phyloP scores from a whole-genome alignment of 1,140 invertebrate genomes.

The Pygmarrhopalites habei region DNA sequence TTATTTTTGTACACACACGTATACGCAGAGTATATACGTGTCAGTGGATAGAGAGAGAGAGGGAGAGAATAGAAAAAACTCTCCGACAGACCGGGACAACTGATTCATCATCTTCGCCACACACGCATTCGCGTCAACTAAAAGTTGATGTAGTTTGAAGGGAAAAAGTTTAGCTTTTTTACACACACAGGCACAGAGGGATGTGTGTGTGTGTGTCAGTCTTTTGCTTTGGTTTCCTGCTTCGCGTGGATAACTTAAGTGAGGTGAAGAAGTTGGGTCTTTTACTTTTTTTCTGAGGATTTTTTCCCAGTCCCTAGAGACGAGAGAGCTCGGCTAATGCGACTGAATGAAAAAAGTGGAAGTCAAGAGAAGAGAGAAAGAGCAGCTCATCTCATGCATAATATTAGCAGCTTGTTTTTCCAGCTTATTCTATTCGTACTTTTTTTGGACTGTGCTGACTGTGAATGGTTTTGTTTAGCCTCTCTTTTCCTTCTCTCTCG shows the following conservation, averaged over 20 bases:
- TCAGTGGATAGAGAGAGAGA: too few relatives aligned
- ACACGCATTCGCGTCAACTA: conserved; percentile 21
- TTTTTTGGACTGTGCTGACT: conserved; percentile 35
- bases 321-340: neutral
- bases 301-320: conserved; percentile 1
- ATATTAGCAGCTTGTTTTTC: neutral
- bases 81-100: conserved; percentile 7
- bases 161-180: conserved; percentile 6
- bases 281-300: neutral
- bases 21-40: too few relatives aligned
- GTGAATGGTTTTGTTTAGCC: too few relatives aligned
- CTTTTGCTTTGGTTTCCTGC: neutral
- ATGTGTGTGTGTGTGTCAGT: neutral
- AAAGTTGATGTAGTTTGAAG: conserved; percentile 8
- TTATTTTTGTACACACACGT: too few relatives aligned
- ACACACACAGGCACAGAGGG: neutral
- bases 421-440: neutral
- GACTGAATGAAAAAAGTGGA: neutral
- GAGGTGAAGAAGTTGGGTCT: conserved; percentile 12
- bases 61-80: neutral
- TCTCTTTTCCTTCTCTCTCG: too few relatives aligned
- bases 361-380: neutral
- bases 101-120: conserved; percentile 26
- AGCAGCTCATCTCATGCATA: conserved; percentile 25
- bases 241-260: neutral